Conservation (phyloP, 2,113 vertebrate species). For the Thermophis baileyi region DNA sequence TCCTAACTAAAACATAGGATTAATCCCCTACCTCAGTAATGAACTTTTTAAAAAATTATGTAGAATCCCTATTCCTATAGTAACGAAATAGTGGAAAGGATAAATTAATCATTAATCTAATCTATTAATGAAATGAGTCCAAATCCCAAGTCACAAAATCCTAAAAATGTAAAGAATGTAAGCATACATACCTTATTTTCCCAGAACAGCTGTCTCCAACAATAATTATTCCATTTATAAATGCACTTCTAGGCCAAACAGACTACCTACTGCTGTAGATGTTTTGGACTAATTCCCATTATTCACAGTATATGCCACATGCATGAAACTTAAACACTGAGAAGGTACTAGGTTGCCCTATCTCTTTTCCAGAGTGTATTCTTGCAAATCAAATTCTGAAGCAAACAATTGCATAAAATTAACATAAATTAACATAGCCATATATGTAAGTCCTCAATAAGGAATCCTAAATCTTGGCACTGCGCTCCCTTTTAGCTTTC, state of each 20-base stretch:
- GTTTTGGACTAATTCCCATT: neutral
- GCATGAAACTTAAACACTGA: neutral
- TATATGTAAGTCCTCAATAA: neutral
- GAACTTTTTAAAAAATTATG: neutral
- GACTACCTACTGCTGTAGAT: neutral
- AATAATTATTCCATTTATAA: neutral
- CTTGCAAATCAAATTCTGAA: neutral
- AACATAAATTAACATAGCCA: neutral
- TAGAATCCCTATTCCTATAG: neutral
- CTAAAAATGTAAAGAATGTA: neutral
- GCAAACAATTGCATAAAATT: neutral
- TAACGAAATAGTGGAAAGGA: neutral
- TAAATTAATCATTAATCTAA: neutral
- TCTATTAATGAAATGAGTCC: neutral
- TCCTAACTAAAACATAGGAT: neutral
- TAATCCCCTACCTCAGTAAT: neutral
- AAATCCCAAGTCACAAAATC: neutral
- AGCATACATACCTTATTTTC: neutral
- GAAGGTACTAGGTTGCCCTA: neutral
- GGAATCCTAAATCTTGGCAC: neutral
- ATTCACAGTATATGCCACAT: neutral
- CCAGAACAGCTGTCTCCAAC: neutral
- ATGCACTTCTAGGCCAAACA: neutral
- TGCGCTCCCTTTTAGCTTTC: neutral
- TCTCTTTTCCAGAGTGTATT: neutral